These are phyloP conservation scores for Trachymyrmex cornetzi DNA, from an alignment of 1,140 invertebrate species.

Conservation along the genomic window DNA sequence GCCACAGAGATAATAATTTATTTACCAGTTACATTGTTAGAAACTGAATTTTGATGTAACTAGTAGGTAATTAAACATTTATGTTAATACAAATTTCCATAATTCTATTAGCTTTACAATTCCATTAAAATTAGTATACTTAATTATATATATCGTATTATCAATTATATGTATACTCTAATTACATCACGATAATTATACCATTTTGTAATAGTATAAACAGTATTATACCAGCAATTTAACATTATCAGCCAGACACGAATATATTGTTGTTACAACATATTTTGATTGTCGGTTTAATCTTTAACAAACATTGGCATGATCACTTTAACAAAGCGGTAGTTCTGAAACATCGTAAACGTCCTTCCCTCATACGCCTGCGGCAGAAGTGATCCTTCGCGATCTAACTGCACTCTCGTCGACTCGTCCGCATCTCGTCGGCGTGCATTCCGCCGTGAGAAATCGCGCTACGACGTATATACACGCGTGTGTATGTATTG, in stretches of 20 bases:
- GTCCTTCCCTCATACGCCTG: background rate
- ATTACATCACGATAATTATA: conserved; percentile 5
- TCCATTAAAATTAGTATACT: background rate
- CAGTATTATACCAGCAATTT: background rate
- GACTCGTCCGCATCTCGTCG: background rate
- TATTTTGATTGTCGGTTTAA: background rate
- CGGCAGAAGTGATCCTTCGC: conserved; percentile 25
- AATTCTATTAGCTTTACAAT: conserved; percentile 1
- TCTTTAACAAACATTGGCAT: background rate
- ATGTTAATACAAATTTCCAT: background rate
- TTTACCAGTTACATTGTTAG: background rate
- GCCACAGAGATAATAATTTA: background rate
- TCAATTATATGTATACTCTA: background rate
- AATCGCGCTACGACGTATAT: background rate
- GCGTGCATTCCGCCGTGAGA: conserved; percentile 28
- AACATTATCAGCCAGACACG: background rate
- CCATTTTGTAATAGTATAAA: background rate
- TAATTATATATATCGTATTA: conserved; percentile 11
- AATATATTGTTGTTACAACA: background rate
- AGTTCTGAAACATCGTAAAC: background rate
- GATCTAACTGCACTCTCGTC: conserved; percentile 31
- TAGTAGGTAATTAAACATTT: background rate
- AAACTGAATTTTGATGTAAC: background rate
- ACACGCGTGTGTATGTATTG: background rate
- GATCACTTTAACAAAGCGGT: background rate